Percentiles rank a stretch among this genome's conserved stretches.
Evolutionary conservation across 2,888 invertebrate species (phyloP).

Genomic region (Lydus trimaculatus): DNA sequence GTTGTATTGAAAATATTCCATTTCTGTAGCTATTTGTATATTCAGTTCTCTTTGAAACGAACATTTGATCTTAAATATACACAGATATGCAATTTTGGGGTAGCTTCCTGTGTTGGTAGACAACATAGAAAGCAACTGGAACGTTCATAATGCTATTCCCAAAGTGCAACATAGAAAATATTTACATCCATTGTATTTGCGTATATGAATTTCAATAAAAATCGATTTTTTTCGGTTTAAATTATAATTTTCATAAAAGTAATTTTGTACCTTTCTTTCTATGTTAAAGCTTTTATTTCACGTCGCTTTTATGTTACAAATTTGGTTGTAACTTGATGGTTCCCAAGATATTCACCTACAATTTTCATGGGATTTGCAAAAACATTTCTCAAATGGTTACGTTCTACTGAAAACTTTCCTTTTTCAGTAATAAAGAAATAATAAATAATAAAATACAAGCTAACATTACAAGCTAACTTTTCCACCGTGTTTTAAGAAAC

Average conservation of each 20-base stretch:
- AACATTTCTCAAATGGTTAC: neutral
- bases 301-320: neutral
- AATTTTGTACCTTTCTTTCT: neutral
- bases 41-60: neutral
- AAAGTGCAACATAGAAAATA: neutral
- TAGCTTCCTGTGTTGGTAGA: neutral
- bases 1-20: neutral
- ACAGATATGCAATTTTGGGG: neutral
- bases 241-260: neutral
- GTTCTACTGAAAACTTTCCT: neutral
- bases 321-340: neutral
- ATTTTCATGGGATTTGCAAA: neutral
- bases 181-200: neutral
- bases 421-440: neutral
- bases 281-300: neutral
- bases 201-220: neutral
- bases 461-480: too few species aligned
- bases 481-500: too few species aligned
- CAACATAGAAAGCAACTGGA: neutral
- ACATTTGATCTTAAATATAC: neutral
- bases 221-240: neutral
- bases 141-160: neutral
- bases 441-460: neutral
- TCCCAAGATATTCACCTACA: neutral
- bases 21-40: neutral